Evolutionary conservation across 2,797 vertebrate species (phyloP).

Genomic region (Anomalospiza imberbis): DNA sequence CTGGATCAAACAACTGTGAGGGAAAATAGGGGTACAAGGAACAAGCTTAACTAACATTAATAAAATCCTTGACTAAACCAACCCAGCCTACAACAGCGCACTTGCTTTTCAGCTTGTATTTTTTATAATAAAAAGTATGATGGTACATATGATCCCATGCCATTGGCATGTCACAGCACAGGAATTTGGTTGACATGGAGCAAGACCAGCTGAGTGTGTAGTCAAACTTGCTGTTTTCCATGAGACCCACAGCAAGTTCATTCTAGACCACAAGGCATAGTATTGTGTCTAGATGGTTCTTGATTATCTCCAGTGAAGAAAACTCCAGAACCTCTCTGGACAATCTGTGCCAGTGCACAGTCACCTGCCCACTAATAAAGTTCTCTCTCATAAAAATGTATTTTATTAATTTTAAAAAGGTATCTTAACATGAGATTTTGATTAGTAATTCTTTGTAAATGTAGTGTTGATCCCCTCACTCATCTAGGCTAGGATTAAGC

Average conservation of each 20-base stretch:
- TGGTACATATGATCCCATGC: neutral
- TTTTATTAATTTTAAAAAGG: neutral
- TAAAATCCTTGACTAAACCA: too few species aligned
- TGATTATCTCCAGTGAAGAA: neutral
- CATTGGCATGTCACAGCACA: neutral
- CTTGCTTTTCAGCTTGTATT: neutral
- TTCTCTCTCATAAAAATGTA: neutral
- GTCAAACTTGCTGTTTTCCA: neutral
- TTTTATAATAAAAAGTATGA: neutral
- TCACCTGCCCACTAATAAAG: neutral
- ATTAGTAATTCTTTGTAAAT: neutral
- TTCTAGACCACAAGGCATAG: neutral
- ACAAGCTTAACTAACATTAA: too few species aligned
- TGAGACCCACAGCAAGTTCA: neutral
- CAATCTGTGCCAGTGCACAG: neutral
- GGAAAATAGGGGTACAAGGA: too few species aligned
- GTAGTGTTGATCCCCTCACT: neutral
- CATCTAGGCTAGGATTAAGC: neutral
- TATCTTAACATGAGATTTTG: neutral
- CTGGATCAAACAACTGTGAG: too few species aligned
- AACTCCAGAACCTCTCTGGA: neutral
- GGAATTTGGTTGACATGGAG: neutral
- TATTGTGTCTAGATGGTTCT: neutral
- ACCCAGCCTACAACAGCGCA: too few species aligned
- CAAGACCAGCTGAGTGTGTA: neutral